A percentile compares a stretch with the other conserved stretches of the same genome.
Evolutionary conservation across 2,113 vertebrate species (phyloP).

Genomic region (Austrofundulus limnaeus): DNA sequence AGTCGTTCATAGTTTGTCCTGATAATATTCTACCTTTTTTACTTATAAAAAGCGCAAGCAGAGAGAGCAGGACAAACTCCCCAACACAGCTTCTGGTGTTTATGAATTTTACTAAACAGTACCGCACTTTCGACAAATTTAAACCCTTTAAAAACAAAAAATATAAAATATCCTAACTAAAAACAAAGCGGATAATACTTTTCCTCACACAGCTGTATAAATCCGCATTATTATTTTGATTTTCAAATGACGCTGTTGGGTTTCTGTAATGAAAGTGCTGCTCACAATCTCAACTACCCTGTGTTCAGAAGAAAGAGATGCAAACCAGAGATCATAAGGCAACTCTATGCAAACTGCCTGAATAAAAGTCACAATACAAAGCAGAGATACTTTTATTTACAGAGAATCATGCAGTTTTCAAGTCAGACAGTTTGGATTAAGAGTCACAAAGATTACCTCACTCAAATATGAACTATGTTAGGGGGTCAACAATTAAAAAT

Average conservation of each 20-base stretch:
- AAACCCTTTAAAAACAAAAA: too few species aligned
- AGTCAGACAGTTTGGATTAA: constrained; percentile 1
- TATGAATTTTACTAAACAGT: constrained; percentile 26
- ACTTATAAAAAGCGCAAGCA: background rate
- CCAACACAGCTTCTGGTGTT: constrained; percentile 40
- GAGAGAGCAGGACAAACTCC: background rate
- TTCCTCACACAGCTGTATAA: too few species aligned
- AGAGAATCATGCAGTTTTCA: background rate
- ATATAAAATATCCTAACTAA: too few species aligned
- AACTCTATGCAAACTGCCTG: too few species aligned
- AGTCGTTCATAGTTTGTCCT: background rate
- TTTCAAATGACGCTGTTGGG: background rate
- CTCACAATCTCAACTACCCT: background rate
- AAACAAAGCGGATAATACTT: too few species aligned
- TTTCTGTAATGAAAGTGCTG: constrained; percentile 36
- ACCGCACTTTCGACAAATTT: constrained; percentile 66
- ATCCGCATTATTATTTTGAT: too few species aligned
- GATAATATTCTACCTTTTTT: background rate
- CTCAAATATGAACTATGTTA: background rate
- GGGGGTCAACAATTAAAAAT: background rate
- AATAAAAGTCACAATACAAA: too few species aligned
- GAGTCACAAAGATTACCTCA: background rate
- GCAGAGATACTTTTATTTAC: too few species aligned
- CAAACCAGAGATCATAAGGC: too few species aligned
- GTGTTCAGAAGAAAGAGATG: too few species aligned